Evolutionary conservation across 2,888 invertebrate genomes (phyloP), one percentile per base, ranked within the genome.

Genomic region (Orthosia cruda): DNA sequence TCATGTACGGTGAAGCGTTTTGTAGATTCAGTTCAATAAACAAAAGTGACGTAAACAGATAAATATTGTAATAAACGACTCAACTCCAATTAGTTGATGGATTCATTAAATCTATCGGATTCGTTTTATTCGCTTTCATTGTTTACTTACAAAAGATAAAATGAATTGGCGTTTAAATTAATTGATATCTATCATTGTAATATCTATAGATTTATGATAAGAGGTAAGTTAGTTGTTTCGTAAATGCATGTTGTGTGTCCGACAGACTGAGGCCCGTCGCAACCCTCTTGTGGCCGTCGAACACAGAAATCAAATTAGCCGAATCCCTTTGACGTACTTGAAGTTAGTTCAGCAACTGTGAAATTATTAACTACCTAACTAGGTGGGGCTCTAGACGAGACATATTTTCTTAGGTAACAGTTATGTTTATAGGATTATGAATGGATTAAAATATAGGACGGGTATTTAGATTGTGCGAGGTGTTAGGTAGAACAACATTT

Each of bases 241-340:
- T 89, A 83, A 89, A 89, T 92, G 89, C 89, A 86, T 89, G 91
- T 90, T 85, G 86, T 86, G 77, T 89, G 91, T 91, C 90, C 90
- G 80, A 87, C 81, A 86, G 83, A 88, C 84, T 65, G 86, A 77
- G 81, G 81, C 77, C 67, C 73, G 64, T 71, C 62, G 76, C 83
- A 84, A 86, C 88, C 89, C 91, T 90, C 91, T 89, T 90, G 93
- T 83, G 92, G 92, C 84, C 77, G 87, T 74, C 89, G 92, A 91
- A 93, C 94, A 92, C 89, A 85, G 92, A 92, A 94, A 94, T 94
- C 93, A 92, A 94, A 94, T 94, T 94, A 94, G 91, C 87, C 84
- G 89, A 91, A 91, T 91, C 93, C 94, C 93, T 93, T 94, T 93
- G 93, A 91, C 90, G 87, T 90, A 92, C 88, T 92, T 90, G 75